Evolutionary conservation across 2,113 vertebrate species (phyloP), one percentile per base, ranked within the genome.

Genomic region (Prinia subflava): DNA sequence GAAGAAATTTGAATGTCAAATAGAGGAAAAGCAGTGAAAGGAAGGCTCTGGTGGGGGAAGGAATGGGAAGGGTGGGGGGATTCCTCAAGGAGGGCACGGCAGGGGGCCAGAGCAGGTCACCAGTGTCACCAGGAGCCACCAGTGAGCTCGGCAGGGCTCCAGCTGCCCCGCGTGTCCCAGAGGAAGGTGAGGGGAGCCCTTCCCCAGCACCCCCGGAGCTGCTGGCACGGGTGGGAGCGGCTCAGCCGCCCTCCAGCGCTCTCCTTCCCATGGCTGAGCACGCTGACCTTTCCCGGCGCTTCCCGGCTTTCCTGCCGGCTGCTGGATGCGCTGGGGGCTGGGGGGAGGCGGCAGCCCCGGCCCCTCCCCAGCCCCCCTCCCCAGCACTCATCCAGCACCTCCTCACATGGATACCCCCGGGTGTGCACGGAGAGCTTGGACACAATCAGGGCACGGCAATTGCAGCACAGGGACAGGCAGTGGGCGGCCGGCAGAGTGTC

Each of bases 221-320:
- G 3, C 13, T 49, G 77, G 81, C 78, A 13, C 41, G 65, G 56
- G 21, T 13, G 39, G 12, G 47, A 60, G 80, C 6, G 0, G 44
- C 86, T 92, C 76, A 35, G 64, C 13, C 24, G 69, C 88, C 90
- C 3, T 9, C 10, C 63, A 53, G 83, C 50, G 0, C 64, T 87
- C 83, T 82, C 74, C 87, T 87, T 27, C 28, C 84, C 92, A 50
- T 13, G 94, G 81, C 81, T 94, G 92, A 91, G 67, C 89, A 56
- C 65, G 2, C 64, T 96, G 96, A 97, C 95, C 94, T 96, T 97
- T 94, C 83, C 89, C 92, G 21, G 86, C 7, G 7, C 87, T 46
- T 15, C 53, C 63, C 63, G 7, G 85, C 81, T 87, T 35, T 60
- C 69, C 93, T 46, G 87, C 49, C 1, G 11, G 59, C 91, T 81